Evolutionary conservation across 2,113 vertebrate genomes (phyloP).

Genomic region (Hydropotes inermis): DNA sequence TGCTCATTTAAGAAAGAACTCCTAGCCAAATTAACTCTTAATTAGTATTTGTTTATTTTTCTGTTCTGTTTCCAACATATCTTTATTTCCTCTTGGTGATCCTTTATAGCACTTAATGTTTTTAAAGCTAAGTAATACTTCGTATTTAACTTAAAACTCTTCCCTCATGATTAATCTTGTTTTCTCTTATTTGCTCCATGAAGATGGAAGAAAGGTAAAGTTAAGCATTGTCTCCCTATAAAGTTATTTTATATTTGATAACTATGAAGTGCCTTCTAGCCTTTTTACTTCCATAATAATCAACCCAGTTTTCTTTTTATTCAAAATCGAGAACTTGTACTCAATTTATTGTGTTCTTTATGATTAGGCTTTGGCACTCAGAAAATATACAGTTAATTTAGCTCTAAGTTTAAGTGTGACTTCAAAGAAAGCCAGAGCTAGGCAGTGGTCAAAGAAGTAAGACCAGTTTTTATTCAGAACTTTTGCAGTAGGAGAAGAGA

Average conservation of each 20-base stretch:
- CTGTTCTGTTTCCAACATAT: neutral
- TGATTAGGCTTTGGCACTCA: neutral
- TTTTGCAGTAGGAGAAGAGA: neutral
- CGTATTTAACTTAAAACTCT: neutral
- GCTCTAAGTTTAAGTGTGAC: neutral
- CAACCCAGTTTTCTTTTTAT: neutral
- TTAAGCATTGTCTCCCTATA: neutral
- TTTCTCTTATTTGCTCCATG: neutral
- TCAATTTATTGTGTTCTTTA: neutral
- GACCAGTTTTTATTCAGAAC: neutral
- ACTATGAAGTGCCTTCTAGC: neutral
- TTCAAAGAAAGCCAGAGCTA: neutral
- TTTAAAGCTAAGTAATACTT: neutral
- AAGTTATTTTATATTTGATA: neutral
- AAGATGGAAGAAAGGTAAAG: neutral
- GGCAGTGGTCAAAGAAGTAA: neutral
- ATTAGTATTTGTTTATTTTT: constrained; percentile 9
- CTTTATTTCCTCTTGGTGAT: constrained; percentile 17
- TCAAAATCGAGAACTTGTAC: neutral
- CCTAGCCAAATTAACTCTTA: neutral
- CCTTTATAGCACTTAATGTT: neutral
- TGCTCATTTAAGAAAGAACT: neutral
- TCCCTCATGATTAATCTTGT: neutral
- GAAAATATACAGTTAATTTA: neutral
- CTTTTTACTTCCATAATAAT: neutral